These are phyloP conservation scores for Tichodroma muraria DNA, from an alignment of 2,113 vertebrate genomes.

Conservation along the genomic window DNA sequence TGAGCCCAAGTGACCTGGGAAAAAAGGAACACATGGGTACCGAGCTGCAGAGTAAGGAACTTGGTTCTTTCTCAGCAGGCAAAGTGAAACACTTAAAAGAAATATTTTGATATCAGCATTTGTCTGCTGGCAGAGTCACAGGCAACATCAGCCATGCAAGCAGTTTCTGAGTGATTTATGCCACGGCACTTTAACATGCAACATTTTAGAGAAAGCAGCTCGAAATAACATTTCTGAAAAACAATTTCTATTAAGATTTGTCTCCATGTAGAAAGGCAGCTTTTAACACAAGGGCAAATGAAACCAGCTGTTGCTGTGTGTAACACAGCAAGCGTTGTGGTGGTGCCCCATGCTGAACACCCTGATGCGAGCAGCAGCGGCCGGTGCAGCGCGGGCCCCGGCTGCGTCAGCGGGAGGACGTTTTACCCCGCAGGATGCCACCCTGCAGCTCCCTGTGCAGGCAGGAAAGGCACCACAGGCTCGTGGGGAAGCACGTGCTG, in stretches of 20 bases:
- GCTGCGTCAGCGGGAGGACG: accelerated
- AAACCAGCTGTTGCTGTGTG: neutral
- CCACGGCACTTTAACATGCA: neutral
- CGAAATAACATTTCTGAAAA: neutral
- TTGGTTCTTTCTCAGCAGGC: neutral
- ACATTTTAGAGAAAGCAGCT: neutral
- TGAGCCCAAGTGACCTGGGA: neutral
- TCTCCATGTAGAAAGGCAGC: neutral
- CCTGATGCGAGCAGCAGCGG: accelerated
- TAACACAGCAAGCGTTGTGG: neutral
- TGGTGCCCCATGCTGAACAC: accelerated
- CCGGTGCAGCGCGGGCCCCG: accelerated
- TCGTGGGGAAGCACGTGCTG: neutral
- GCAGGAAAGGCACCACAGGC: neutral
- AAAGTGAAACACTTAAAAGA: neutral
- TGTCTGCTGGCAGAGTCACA: neutral
- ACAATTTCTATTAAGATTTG: neutral
- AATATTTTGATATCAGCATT: neutral
- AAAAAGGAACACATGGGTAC: neutral
- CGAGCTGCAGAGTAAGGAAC: neutral
- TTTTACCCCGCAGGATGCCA: accelerated
- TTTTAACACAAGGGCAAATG: neutral
- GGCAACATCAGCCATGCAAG: neutral
- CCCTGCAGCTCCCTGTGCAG: neutral
- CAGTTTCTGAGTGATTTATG: neutral